Base-by-base conservation (phyloP, 2,797 vertebrate species). In the Acrossocheilus fasciatus region DNA sequence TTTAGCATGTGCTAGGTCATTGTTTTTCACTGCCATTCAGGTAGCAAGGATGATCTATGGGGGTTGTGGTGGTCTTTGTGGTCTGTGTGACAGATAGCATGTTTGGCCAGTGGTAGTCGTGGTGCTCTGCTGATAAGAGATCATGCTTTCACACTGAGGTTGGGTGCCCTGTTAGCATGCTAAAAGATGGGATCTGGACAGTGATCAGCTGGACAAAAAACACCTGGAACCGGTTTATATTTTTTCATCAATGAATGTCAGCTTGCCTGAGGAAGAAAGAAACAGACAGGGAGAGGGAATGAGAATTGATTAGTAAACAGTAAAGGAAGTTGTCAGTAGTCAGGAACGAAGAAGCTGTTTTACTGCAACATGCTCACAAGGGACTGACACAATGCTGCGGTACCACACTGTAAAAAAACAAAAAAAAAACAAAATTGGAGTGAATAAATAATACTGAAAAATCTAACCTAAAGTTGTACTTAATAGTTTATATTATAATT, bases 1-100 rank as follows among this genome's bases (percentile, higher is more conserved):
- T 72, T 86, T 80, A 50, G 77, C 66, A 62, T 81, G 66, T 73
- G 57, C 54, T 52, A 23, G 70, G 6, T 80, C 84, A 52, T 81
- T 86, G 69, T 81, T 86, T 47, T 74, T 39, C 23, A 78, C 20
- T 70, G 39, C 50, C 50, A 23, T 66, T 66, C 39, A 45, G 50
- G 66, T 45, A 41, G 66, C 59, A 8, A 59, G 34, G 39, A 23
- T 68, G 54, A 26, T 30, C 79, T 72, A 47, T 47, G 57, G 36
- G 41, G 8, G 20, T 4, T 72, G 50, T 72, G 30, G 23, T 23
- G 47, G 50, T 20, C 23, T 73, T 2, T 73, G 30, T 57, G 59
- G 41, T 50, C 54, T 62, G 39, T 43, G n/a, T 59, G 41, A 80
- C 66, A 52, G 26, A 76, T 50, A 47, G 72, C 43, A 36, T n/a